A percentile compares a stretch with the other conserved stretches of the same genome.
These are phyloP conservation scores for Oceanites oceanicus DNA, from an alignment of 2,113 vertebrate species.

Conservation along the genomic window DNA sequence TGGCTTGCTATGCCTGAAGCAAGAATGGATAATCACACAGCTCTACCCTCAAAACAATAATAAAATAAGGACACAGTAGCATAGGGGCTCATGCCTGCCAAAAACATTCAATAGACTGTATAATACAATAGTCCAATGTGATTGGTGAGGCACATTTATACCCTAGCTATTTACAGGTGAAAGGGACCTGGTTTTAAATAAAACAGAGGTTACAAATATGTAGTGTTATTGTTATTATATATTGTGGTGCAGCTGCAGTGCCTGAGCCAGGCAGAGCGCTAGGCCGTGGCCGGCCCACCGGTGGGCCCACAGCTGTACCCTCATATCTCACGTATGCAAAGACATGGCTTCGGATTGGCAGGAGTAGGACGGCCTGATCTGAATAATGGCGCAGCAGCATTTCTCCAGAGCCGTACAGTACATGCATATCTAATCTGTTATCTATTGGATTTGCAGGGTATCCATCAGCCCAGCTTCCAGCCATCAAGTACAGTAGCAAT, in stretches of 20 bases:
- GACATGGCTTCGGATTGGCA: not conserved
- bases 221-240: not conserved
- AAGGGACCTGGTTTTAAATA: constrained; percentile 67
- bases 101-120: constrained; percentile 70
- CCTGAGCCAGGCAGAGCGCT: not conserved
- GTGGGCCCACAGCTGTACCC: not conserved
- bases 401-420: not conserved
- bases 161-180: constrained; percentile 65
- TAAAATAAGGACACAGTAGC: constrained; percentile 78
- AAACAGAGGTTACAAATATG: constrained; percentile 29
- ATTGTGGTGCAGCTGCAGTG: not conserved
- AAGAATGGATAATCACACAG: constrained; percentile 80
- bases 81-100: constrained; percentile 70
- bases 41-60: constrained; percentile 77
- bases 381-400: not conserved
- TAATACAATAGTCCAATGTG: constrained; percentile 71
- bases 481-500: not conserved
- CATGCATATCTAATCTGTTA: not conserved
- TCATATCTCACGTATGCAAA: not conserved
- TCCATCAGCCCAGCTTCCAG: constrained; percentile 43
- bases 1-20: constrained; percentile 78
- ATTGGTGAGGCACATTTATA: constrained; percentile 69
- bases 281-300: not conserved
- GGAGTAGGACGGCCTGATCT: not conserved
- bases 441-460: constrained; percentile 23